Evolutionary conservation across 2,888 invertebrate species (phyloP).

Genomic region (Selenia dentaria): DNA sequence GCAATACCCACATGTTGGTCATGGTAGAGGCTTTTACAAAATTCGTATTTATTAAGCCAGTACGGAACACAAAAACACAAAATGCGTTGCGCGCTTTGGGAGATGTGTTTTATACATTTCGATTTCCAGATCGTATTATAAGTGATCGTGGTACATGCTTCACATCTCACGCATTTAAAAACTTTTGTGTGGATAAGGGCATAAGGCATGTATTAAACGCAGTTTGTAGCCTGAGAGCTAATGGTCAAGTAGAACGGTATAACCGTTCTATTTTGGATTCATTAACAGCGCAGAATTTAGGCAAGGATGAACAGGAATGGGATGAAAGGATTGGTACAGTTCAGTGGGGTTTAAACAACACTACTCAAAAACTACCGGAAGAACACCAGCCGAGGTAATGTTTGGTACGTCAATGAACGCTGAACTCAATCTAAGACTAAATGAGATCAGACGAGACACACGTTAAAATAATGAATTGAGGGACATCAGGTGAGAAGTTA

Average conservation of each 20-base stretch:
- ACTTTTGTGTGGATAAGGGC: neutral
- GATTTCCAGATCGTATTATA: neutral
- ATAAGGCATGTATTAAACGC: constrained; percentile 13
- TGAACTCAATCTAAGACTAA: neutral
- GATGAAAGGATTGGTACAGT: constrained; percentile 3
- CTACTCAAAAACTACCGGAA: neutral
- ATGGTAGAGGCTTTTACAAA: constrained; percentile 7
- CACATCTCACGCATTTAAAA: constrained; percentile 3
- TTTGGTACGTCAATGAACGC: neutral
- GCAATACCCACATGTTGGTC: constrained; percentile 2
- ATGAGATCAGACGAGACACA: neutral
- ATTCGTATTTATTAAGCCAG: constrained; percentile 3
- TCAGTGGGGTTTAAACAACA: constrained; percentile 14
- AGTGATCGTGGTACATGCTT: constrained; percentile 7
- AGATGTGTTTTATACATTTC: constrained; percentile 7
- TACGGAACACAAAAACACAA: constrained; percentile 7
- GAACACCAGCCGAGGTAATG: constrained; percentile 1
- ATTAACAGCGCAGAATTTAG: neutral
- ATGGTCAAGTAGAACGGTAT: constrained; percentile 13
- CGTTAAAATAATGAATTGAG: neutral
- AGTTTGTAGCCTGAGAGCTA: constrained; percentile 6
- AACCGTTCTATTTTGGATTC: constrained; percentile 6
- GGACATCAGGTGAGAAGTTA: neutral
- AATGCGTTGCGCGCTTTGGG: neutral
- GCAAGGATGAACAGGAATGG: constrained; percentile 3